Base-by-base conservation (phyloP, 2,797 vertebrate genomes). In the Phylloscopus collybita region DNA sequence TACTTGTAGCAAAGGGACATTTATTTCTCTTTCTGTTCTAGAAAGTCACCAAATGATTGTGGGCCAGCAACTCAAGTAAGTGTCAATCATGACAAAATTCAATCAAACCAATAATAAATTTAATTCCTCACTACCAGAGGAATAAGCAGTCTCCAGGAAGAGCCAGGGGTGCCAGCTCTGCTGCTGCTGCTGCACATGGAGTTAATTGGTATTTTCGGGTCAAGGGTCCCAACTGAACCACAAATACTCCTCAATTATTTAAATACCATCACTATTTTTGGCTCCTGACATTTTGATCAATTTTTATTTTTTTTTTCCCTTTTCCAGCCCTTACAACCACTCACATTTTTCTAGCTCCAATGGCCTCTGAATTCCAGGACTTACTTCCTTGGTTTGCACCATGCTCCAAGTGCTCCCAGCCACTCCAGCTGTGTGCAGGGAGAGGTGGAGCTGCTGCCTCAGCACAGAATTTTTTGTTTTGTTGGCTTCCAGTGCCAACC, bases 1-100 rank as follows among this genome's bases (percentile, higher is more conserved):
- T 45, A 15, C 38, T n/a, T 44, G 42, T 2, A 71, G 42, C 83
- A 85, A 54, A 89, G 15, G 32, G 65, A 73, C 54, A 26, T 10
- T 74, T 51, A 57, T 67, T 96, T 92, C 71, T 78, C 74, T 53
- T 84, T 82, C 87, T 84, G 36, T 51, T 92, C 78, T 76, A 72
- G 36, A 51, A 87, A 93, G 47, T 71, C 69, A 87, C 40, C 67
- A 75, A 74, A 80, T 4, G 6, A 50, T 50, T 65, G 59, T 32
- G 26, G 51, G 70, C 42, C 86, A 95, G 71, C 57, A 85, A 61
- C 40, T 74, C 71, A 62, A 75, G 1, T 5, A 71, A 80, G 36
- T 13, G 34, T 64, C 56, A 64, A 25, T 72, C 49, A 26, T 2
- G 12, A 30, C 23, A 79, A 84, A 86, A 86, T 49, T 40, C 30